A percentile compares a stretch with the other conserved stretches of the same genome.
Conservation (phyloP, 2,113 vertebrate genomes). For the Phylloscopus trochiloides region DNA sequence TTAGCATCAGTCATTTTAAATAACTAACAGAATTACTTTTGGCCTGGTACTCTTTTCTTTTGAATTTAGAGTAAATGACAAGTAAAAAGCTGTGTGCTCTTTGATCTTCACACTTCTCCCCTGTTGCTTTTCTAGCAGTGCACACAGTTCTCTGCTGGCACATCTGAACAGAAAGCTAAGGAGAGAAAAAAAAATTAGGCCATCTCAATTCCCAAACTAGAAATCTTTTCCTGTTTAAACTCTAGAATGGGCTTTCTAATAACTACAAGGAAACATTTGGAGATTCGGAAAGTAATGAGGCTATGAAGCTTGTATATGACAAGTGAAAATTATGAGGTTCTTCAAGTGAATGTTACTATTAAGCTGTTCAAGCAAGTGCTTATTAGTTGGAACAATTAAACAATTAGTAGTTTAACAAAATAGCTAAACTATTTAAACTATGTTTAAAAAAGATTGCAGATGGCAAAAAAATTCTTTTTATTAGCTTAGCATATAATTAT, state of each 20-base stretch:
- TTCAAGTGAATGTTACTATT: background rate
- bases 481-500: background rate
- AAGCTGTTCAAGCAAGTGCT: background rate
- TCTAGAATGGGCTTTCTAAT: background rate
- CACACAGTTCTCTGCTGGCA: background rate
- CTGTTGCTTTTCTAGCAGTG: background rate
- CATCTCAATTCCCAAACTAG: background rate
- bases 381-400: background rate
- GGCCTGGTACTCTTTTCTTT: background rate
- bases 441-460: background rate
- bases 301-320: background rate
- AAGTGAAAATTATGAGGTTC: background rate
- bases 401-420: background rate
- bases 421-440: background rate
- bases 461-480: background rate
- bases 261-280: background rate
- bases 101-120: background rate
- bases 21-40: background rate
- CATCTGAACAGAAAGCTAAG: background rate
- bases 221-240: background rate
- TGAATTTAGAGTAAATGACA: background rate
- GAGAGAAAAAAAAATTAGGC: background rate
- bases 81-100: background rate
- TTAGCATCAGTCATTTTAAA: conserved; percentile 29
- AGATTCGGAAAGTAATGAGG: background rate